phyloP scores from a whole-genome alignment of 2,113 vertebrate genomes.

The Tragelaphus buxtoni region DNA sequence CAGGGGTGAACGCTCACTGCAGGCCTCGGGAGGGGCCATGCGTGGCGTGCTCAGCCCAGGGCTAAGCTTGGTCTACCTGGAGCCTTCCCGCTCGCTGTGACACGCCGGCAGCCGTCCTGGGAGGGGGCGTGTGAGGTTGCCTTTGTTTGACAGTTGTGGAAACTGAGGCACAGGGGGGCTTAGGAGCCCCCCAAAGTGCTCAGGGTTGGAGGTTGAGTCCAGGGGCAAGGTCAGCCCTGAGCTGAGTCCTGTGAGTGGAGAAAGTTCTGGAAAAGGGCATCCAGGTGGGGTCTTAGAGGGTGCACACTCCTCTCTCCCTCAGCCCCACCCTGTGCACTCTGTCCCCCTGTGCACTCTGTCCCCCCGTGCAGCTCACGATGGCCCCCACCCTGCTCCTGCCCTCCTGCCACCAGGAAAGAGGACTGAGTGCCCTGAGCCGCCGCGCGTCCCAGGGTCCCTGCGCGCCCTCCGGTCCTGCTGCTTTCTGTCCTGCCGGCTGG shows the following conservation, averaged over 20 bases:
- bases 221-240: not conserved
- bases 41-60: not conserved
- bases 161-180: not conserved
- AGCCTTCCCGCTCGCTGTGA: not conserved
- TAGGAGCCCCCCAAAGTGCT: not conserved
- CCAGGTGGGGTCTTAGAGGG: not conserved
- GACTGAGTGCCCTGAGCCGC: not conserved
- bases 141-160: not conserved
- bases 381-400: too few species aligned
- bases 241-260: not conserved
- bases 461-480: accelerated
- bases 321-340: not conserved
- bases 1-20: not conserved
- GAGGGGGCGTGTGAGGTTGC: too few species aligned
- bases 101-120: accelerated
- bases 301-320: not conserved
- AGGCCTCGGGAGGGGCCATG: not conserved
- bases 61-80: not conserved
- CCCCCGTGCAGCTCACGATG: accelerated
- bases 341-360: accelerated
- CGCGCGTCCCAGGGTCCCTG: accelerated
- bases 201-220: not conserved
- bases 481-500: accelerated
- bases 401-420: not conserved
- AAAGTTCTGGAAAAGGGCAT: not conserved